Evolutionary conservation across 2,797 vertebrate genomes (phyloP).

Genomic region (Orientallactaga sibirica): DNA sequence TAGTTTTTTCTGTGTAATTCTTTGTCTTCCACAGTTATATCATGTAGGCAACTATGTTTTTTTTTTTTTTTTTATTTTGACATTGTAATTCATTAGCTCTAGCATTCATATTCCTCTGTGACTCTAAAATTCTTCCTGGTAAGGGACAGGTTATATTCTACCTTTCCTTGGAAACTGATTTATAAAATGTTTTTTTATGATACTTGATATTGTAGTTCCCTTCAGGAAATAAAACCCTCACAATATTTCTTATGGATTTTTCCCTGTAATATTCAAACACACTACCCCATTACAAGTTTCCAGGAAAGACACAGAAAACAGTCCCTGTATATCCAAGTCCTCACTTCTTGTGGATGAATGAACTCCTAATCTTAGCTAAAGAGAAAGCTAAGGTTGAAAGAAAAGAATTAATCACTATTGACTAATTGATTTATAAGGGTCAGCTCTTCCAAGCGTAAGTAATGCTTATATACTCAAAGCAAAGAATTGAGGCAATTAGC

Average conservation of each 20-base stretch:
- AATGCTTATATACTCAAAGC: not conserved
- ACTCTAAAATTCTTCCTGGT: not conserved
- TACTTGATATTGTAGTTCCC: not conserved
- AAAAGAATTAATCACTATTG: constrained; percentile 50
- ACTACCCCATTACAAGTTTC: accelerated
- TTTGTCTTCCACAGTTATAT: not conserved
- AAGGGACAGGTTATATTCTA: constrained; percentile 31
- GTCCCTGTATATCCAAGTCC: not conserved
- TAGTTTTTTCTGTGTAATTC: not conserved
- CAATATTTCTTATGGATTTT: constrained; percentile 7
- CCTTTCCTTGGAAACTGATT: constrained; percentile 1
- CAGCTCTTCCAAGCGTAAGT: not conserved
- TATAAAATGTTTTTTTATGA: not conserved
- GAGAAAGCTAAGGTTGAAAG: constrained; percentile 2
- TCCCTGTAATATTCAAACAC: not conserved
- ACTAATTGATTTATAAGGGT: constrained; percentile 64
- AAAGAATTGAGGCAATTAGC: constrained; percentile 47
- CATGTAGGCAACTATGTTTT: constrained; percentile 4
- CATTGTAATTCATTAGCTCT: not conserved
- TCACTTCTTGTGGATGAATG: constrained; percentile 23
- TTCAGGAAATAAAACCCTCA: not conserved
- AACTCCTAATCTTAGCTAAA: constrained; percentile 25
- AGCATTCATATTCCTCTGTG: not conserved
- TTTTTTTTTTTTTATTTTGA: not conserved
- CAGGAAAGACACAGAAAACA: not conserved